These are phyloP conservation scores for Gymnoscopelus braueri DNA, from an alignment of 2,797 vertebrate species.

Conservation along the genomic window DNA sequence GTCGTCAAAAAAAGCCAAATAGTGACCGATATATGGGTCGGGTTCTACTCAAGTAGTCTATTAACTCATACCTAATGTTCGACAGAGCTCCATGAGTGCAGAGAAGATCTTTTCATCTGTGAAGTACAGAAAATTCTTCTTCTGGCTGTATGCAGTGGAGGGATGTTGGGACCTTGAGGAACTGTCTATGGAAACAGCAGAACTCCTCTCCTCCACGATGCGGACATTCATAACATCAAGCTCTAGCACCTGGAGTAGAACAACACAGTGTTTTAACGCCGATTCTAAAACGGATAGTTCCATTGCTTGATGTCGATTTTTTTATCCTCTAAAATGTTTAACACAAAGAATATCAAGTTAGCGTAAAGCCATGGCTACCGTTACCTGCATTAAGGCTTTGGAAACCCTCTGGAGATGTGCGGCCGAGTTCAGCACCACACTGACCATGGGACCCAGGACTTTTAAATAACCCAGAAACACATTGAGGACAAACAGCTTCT, in stretches of 20 bases:
- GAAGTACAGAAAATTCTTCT: constrained; percentile 91
- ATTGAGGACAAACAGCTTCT: constrained; percentile 88
- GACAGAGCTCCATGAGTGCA: constrained; percentile 88
- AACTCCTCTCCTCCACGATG: constrained; percentile 86
- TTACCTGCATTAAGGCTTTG: constrained; percentile 88
- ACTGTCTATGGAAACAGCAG: constrained; percentile 46
- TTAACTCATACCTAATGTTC: constrained; percentile 73
- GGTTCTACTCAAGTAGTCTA: constrained; percentile 37
- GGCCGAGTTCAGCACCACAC: constrained; percentile 83
- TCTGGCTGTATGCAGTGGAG: constrained; percentile 62
- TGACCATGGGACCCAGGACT: constrained; percentile 87
- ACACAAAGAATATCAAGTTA: neutral
- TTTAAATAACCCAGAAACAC: constrained; percentile 92
- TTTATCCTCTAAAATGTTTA: no score
- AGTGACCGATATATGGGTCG: no score
- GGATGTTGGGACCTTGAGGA: constrained; percentile 25
- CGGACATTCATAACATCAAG: constrained; percentile 88
- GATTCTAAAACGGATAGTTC: no score
- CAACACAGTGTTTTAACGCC: neutral
- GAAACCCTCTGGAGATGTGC: constrained; percentile 89
- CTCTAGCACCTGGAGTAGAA: constrained; percentile 82
- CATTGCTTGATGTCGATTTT: no score
- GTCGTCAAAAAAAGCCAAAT: no score
- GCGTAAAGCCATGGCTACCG: neutral
- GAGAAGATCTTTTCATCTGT: constrained; percentile 84